phyloP scores from a whole-genome alignment of 2,888 invertebrate species.

The Chirona hameri region DNA sequence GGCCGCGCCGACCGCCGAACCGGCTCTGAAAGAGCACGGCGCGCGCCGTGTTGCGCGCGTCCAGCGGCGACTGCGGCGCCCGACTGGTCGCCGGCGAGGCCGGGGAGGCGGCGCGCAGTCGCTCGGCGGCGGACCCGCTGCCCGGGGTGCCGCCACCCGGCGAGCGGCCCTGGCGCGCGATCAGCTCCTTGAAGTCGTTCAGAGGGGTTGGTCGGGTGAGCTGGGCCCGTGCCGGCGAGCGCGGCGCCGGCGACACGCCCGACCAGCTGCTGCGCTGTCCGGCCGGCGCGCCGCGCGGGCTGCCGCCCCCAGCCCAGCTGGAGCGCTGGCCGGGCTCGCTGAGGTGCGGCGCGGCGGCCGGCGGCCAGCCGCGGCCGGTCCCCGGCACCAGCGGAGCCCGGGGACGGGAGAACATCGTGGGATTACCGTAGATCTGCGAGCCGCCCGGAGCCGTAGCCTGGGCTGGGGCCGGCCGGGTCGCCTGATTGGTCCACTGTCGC shows the following conservation, averaged over 20 bases:
- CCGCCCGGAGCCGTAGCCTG: not conserved
- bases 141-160: slow-evolving; percentile 37
- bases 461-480: not conserved
- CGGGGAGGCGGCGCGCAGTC: slow-evolving; percentile 49
- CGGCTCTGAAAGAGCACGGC: slow-evolving; percentile 40
- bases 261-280: slow-evolving; percentile 49
- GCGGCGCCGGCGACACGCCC: slow-evolving; percentile 42
- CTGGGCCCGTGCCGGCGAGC: not conserved
- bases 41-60: slow-evolving; percentile 49
- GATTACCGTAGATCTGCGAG: slow-evolving; percentile 4
- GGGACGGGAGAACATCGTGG: not conserved
- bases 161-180: slow-evolving; percentile 38
- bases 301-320: slow-evolving; percentile 1
- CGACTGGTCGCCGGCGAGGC: slow-evolving; percentile 42
- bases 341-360: too few species aligned
- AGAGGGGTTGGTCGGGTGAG: slow-evolving; percentile 65
- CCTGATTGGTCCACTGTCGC: too few species aligned
- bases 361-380: not conserved
- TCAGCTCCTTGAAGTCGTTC: slow-evolving; percentile 74
- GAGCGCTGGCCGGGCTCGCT: not conserved
- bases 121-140: slow-evolving; percentile 44
- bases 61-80: slow-evolving; percentile 12
- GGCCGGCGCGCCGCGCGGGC: slow-evolving; percentile 35
- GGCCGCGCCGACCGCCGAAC: slow-evolving; percentile 39
- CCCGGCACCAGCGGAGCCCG: not conserved